A percentile compares a stretch with the other conserved stretches of the same genome.
phyloP scores from a whole-genome alignment of 2,113 vertebrate genomes.

The Bubo bubo region DNA sequence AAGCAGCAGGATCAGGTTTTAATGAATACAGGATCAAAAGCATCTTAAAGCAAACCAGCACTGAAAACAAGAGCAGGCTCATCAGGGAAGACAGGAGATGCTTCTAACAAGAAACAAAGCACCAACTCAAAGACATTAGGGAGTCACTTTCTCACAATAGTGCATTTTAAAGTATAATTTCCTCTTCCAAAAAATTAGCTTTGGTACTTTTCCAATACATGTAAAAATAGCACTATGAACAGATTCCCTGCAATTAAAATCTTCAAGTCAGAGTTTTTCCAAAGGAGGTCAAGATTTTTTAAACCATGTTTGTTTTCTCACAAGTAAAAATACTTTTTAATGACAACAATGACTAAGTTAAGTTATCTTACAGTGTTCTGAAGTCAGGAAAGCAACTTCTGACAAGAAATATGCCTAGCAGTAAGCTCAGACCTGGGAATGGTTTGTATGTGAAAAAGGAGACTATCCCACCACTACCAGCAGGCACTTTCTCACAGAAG shows the following conservation, averaged over 20 bases:
- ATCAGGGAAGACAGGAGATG: conserved; percentile 47
- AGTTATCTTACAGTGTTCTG: background rate
- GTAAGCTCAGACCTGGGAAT: accelerated
- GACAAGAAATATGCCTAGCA: background rate
- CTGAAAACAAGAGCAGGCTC: conserved; percentile 67
- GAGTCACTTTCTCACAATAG: conserved; percentile 54
- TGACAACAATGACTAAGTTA: background rate
- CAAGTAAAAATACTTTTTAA: background rate
- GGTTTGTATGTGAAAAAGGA: background rate
- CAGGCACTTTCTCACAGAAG: accelerated
- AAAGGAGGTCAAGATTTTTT: conserved; percentile 7
- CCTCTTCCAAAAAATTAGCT: conserved; percentile 65
- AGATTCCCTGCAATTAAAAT: conserved; percentile 61
- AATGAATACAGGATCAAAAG: conserved; percentile 74
- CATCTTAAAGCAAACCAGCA: conserved; percentile 61
- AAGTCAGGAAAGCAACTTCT: background rate
- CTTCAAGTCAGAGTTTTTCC: conserved; percentile 50
- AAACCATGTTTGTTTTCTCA: background rate
- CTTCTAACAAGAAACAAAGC: conserved; percentile 70
- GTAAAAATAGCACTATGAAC: conserved; percentile 66
- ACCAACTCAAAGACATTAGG: conserved; percentile 52
- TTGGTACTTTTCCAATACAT: conserved; percentile 54
- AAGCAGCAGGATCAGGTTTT: conserved; percentile 66
- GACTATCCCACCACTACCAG: background rate
- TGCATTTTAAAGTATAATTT: conserved; percentile 62